phyloP scores from a whole-genome alignment of 2,888 invertebrate species.

The Campoletis raptor region DNA sequence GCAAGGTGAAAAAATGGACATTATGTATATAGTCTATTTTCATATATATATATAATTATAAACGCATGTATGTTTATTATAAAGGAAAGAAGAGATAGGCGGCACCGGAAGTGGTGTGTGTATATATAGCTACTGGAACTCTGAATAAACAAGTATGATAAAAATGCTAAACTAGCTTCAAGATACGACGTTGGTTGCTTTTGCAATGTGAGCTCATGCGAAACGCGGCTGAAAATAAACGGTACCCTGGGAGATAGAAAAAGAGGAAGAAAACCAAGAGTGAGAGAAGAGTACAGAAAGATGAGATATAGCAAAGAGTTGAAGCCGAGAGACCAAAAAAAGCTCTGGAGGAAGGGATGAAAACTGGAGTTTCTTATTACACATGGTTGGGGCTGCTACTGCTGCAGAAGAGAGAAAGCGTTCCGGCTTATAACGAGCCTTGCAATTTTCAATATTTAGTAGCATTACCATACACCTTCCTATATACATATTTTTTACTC shows the following conservation, averaged over 20 bases:
- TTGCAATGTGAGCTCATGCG: slow-evolving; percentile 59
- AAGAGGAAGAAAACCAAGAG: slow-evolving; percentile 6
- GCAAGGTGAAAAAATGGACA: neutral
- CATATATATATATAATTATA: slow-evolving; percentile 7
- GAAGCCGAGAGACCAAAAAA: slow-evolving; percentile 27
- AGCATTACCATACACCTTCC: slow-evolving; percentile 64
- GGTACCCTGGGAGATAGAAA: slow-evolving; percentile 16
- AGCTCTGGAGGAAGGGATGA: slow-evolving; percentile 50
- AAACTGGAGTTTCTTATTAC: slow-evolving; percentile 70
- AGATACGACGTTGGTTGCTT: slow-evolving; percentile 66
- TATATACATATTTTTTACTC: slow-evolving; percentile 5
- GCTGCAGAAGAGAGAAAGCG: slow-evolving; percentile 50
- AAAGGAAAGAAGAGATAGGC: slow-evolving; percentile 16
- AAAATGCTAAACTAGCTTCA: slow-evolving; percentile 74
- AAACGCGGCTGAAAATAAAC: slow-evolving; percentile 58
- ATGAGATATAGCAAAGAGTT: slow-evolving; percentile 60
- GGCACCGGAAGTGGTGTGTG: slow-evolving; percentile 3
- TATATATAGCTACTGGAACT: slow-evolving; percentile 8
- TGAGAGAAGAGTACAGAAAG: slow-evolving; percentile 17
- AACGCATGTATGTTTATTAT: slow-evolving; percentile 10
- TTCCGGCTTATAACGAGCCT: slow-evolving; percentile 69
- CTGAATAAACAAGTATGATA: slow-evolving; percentile 69
- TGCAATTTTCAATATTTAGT: slow-evolving; percentile 75
- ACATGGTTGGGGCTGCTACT: slow-evolving; percentile 38
- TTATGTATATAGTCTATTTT: neutral